Percentiles rank a stretch among this genome's conserved stretches.
Conservation (phyloP, 2,888 invertebrate genomes). For the Leucozona laternaria region DNA sequence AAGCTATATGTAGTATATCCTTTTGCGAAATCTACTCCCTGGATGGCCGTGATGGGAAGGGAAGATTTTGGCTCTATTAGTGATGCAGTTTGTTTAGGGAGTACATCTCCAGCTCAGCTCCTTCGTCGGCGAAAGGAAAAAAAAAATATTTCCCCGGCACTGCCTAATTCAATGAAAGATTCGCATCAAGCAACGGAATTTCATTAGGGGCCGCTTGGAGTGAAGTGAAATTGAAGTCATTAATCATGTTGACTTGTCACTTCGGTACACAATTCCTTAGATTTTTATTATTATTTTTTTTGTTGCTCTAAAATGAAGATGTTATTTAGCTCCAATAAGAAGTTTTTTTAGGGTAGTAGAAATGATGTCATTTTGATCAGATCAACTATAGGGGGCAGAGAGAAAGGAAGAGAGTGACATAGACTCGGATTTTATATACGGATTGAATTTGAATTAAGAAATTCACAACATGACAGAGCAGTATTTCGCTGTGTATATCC, state of each 20-base stretch:
- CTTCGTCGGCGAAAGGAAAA: background rate
- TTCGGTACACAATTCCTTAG: conserved; percentile 46
- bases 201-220: conserved; percentile 26
- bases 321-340: conserved; percentile 26
- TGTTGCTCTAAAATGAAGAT: conserved; percentile 27
- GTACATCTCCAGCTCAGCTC: background rate
- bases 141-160: conserved; percentile 46
- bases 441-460: conserved; percentile 46
- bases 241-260: conserved; percentile 71
- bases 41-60: background rate
- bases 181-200: conserved; percentile 56
- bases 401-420: background rate
- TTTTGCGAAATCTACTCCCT: conserved; percentile 36
- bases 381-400: conserved; percentile 13
- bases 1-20: conserved; percentile 7
- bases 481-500: background rate
- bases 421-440: conserved; percentile 7
- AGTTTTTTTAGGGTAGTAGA: conserved; percentile 11
- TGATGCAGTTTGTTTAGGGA: conserved; percentile 62
- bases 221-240: conserved; percentile 63
- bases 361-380: conserved; percentile 63
- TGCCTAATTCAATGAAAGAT: conserved; percentile 71
- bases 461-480: conserved; percentile 28
- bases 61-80: conserved; percentile 62
- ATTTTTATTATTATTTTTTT: conserved; percentile 14